Base-by-base conservation (phyloP, 2,888 invertebrate genomes). In the Subacronicta megacephala region DNA sequence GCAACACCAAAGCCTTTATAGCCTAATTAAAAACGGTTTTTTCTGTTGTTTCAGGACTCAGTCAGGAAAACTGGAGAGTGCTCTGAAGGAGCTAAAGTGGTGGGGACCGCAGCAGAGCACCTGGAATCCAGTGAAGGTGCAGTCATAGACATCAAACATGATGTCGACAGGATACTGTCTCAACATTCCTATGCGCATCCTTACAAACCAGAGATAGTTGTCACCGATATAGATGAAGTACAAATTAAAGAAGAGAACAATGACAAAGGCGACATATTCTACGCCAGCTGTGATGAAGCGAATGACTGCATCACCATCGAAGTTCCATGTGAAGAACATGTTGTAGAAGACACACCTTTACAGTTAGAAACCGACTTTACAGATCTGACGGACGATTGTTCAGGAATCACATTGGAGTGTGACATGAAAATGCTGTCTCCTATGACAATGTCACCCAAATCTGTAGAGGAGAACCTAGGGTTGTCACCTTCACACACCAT, bases 41-140 rank as follows among this genome's bases (percentile, higher is more conserved):
- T 47, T 35, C 2, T 55, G 35, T 83, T 81, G 74, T 80, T 72
- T 2, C 70, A 94, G 93, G 86, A 86, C 85, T 42, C 89, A 91
- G 77, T 76, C 88, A 55, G 90, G 88, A 68, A 85, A 83, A 52
- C 80, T 93, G 67, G 88, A 90, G 85, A 89, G 77, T 83, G 91
- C 84, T 37, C 82, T 93, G 59, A 92, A 95, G 77, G 95, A 95
- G 87, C 94, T 96, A 83, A 96, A 96, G 80, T 98, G 98, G 97
- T 97, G 98, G 98, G 97, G 97, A 64, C 96, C 96, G 47, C 97
- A 97, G 83, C 97, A 97, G 92, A 97, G 95, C 90, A 96, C 94
- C 79, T 98, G 97, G 98, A 97, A 97, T 87, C 97, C 97, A 75
- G 95, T 97, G 83, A 95, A 96, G 76, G 92, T 95, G 85, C 84